Base-by-base conservation (phyloP, 1,140 invertebrate species). In the Drosophila carrolli region DNA sequence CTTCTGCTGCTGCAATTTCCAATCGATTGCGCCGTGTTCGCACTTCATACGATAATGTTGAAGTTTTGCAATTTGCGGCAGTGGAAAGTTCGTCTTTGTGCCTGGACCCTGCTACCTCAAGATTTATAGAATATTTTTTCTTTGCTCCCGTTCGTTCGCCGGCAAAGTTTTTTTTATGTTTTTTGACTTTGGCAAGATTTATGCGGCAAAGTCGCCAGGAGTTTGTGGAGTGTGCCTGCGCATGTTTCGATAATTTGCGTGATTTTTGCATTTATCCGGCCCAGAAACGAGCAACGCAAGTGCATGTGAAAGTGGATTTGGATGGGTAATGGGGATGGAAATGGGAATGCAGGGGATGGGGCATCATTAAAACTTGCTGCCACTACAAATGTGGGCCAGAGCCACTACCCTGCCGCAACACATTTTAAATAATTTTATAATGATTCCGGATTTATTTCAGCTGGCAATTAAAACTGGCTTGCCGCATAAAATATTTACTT, bases 161-260 rank as follows among this genome's bases (percentile, higher is more conserved):
- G 61, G 57, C 11, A 79, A 56, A 81, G 59, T 66, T 71, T 60
- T 66, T 53, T 27, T 75, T 41, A 9, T 14, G 13, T 53, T 68
- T 71, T 78, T 81, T 53, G 73, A 84, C 74, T 89, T 80, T 74
- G 55, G 51, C 63, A 77, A 88, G 83, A 89, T 89, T 88, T 89
- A 89, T 88, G 83, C 83, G 75, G 82, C 82, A 86, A 75, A 86
- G 78, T 88, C 83, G 76, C 35, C 47, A 41, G 61, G 59, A 81
- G 80, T 66, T 89, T 89, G 71, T 56, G 41, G 88, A 90, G 84
- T 78, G 78, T 84, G 77, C 77, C 78, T 81, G 70, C 74, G 85
- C 84, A 90, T 89, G 77, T 89, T 89, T 90, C 85, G 84, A 89
- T 89, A 89, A 89, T 89, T 89, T 89, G 85, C 84, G 84, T 90